Evolutionary conservation across 2,888 invertebrate genomes (phyloP).

Genomic region (Standfussiana lucernea): DNA sequence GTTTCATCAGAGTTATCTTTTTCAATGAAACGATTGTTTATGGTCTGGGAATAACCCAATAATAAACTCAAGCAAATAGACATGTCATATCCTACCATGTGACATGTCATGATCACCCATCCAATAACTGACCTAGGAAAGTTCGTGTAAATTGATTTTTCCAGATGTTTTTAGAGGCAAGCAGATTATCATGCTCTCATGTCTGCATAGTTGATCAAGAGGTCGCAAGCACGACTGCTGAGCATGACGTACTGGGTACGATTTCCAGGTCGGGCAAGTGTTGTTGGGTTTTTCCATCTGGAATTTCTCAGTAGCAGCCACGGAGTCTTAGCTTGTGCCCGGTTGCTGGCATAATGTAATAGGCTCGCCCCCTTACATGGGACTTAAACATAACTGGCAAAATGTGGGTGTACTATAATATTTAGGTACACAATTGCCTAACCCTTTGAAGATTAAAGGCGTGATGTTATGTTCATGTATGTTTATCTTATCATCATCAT

Average conservation of each 20-base stretch:
- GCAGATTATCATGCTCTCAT: neutral
- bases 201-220: neutral
- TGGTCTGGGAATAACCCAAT: conserved; percentile 1
- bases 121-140: neutral
- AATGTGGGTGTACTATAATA: too few relatives aligned
- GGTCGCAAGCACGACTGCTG: neutral
- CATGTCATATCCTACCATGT: neutral
- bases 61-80: neutral
- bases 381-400: neutral
- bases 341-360: neutral
- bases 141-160: neutral
- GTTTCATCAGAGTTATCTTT: conserved; percentile 32
- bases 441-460: neutral
- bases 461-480: neutral
- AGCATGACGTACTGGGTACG: neutral
- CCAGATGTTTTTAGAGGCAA: neutral
- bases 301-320: neutral
- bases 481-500: neutral
- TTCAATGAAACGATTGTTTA: neutral
- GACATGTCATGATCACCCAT: neutral
- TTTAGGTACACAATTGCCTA: neutral
- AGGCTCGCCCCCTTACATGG: neutral
- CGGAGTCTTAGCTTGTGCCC: neutral
- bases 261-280: neutral
- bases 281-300: neutral